Evolutionary conservation across 2,888 invertebrate genomes (phyloP).

Genomic region (Drosophila quinaria): DNA sequence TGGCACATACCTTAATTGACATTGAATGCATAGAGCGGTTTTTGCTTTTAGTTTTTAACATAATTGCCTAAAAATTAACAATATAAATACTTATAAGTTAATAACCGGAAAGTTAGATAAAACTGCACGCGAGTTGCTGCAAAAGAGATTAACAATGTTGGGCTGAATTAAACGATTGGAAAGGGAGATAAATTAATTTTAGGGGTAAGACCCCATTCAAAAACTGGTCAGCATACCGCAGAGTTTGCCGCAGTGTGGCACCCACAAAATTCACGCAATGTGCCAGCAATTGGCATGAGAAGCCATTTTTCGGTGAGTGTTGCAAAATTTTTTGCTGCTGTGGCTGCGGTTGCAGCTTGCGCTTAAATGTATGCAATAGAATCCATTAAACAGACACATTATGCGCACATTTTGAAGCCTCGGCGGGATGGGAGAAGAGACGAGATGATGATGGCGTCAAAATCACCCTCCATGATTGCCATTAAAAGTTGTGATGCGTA

Average conservation of each 20-base stretch:
- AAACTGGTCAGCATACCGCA: constrained; percentile 56
- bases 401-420: constrained; percentile 67
- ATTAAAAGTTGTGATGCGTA: constrained; percentile 72
- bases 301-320: constrained; percentile 69
- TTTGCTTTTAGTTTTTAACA: not conserved
- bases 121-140: constrained; percentile 10
- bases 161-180: too few relatives aligned
- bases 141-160: constrained; percentile 25
- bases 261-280: constrained; percentile 48
- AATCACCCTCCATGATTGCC: constrained; percentile 43
- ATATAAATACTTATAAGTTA: not conserved
- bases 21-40: not conserved
- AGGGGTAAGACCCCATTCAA: not conserved
- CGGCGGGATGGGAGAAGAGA: not conserved
- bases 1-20: constrained; percentile 1
- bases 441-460: constrained; percentile 13
- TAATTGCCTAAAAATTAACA: not conserved
- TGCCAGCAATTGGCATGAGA: constrained; percentile 62
- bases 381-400: constrained; percentile 66
- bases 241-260: constrained; percentile 51
- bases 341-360: constrained; percentile 29
- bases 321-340: constrained; percentile 58
- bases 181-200: too few relatives aligned
- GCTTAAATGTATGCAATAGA: constrained; percentile 60
- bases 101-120: constrained; percentile 4